A percentile compares a stretch with the other conserved stretches of the same genome.
phyloP scores from a whole-genome alignment of 2,888 invertebrate genomes.

The Lasius fuliginosus region DNA sequence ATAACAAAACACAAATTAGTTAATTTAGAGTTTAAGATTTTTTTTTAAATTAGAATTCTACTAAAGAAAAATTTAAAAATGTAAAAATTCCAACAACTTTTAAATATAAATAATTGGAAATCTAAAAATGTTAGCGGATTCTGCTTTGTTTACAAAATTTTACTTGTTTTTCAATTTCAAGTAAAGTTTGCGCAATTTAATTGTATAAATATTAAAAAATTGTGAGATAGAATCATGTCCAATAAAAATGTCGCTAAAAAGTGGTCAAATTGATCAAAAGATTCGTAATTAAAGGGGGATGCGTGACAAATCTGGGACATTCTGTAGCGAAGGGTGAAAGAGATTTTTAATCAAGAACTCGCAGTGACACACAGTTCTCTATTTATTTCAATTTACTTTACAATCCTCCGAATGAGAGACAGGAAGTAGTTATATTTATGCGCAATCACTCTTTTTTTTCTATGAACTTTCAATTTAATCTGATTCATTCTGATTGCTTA shows the following conservation, averaged over 20 bases:
- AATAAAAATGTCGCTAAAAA: not conserved
- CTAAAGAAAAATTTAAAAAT: not conserved
- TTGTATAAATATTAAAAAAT: not conserved
- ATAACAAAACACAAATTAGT: not conserved
- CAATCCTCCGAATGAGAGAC: not conserved
- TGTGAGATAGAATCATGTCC: not conserved
- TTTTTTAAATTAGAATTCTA: not conserved
- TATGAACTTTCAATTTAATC: not conserved
- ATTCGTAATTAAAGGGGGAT: not conserved
- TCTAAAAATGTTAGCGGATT: not conserved
- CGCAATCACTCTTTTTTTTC: not conserved
- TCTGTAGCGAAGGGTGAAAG: not conserved
- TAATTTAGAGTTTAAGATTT: not conserved
- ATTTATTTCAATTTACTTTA: conserved; percentile 17
- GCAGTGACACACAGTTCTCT: not conserved
- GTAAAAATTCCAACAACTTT: not conserved
- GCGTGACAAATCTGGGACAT: not conserved
- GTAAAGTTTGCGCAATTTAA: not conserved
- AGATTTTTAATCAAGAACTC: not conserved
- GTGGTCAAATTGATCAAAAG: conserved; percentile 11
- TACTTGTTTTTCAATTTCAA: not conserved
- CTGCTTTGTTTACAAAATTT: not conserved
- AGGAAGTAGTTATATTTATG: not conserved
- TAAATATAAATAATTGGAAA: not conserved
- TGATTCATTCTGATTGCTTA: conserved; percentile 6